Evolutionary conservation across 92 coral and sea anemone species (phyloP).

Genomic region (Epizoanthus scotinus): DNA sequence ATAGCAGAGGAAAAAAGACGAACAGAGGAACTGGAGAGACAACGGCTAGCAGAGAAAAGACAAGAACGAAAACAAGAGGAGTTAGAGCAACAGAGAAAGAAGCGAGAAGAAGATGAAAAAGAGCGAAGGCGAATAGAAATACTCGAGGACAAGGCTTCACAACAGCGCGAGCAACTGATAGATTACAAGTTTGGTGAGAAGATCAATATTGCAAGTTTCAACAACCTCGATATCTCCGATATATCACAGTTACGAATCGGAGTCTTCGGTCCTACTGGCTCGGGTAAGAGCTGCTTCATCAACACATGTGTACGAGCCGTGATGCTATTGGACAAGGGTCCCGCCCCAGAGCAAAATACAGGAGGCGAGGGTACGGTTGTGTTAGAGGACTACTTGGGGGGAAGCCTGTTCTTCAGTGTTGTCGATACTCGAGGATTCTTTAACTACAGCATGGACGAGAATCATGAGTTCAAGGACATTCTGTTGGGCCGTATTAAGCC

Average conservation of each 20-base stretch:
- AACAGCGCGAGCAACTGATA: conserved; percentile 43
- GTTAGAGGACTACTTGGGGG: conserved; percentile 60
- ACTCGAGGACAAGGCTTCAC: conserved; percentile 45
- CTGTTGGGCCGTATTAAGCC: conserved; percentile 60
- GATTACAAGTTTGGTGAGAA: conserved; percentile 56
- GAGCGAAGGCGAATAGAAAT: conserved; percentile 26
- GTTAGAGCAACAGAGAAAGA: conserved; percentile 15
- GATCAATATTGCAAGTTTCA: conserved; percentile 31
- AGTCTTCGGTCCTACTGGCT: conserved; percentile 71
- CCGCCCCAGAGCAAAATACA: conserved; percentile 58
- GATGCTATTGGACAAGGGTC: conserved; percentile 57
- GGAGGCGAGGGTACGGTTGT: conserved; percentile 69
- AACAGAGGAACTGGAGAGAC: conserved; percentile 35
- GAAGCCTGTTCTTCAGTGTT: conserved; percentile 47
- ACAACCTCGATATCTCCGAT: conserved; percentile 28
- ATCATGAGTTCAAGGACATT: conserved; percentile 56
- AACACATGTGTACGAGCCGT: conserved; percentile 65
- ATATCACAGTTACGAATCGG: conserved; percentile 56
- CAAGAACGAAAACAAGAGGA: conserved; percentile 12
- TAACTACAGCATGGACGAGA: conserved; percentile 58
- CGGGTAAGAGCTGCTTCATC: conserved; percentile 74
- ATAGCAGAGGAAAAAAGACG: conserved; percentile 20
- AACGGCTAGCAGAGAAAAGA: conserved; percentile 19
- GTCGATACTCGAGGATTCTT: conserved; percentile 74
- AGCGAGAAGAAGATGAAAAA: conserved; percentile 29